Conservation (phyloP, 2,888 invertebrate genomes). For the Microctonus aethiopoides region DNA sequence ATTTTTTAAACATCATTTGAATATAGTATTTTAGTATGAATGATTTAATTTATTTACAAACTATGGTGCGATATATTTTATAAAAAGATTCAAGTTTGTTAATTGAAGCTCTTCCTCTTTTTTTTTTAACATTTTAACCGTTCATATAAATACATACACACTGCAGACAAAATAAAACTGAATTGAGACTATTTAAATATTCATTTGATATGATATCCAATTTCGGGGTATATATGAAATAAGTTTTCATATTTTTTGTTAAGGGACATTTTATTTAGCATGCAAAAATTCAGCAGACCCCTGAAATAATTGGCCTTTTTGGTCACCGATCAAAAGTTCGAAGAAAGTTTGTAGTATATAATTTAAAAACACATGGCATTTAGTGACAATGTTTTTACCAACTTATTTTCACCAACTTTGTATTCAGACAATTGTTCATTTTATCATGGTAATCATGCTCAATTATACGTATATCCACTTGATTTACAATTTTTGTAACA, state of each 20-base stretch:
- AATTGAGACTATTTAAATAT: background rate
- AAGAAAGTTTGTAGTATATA: background rate
- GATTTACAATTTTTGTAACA: background rate
- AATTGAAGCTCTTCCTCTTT: too few species aligned
- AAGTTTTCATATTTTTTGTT: too few species aligned
- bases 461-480: background rate
- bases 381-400: background rate
- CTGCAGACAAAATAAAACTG: background rate
- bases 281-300: background rate
- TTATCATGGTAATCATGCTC: background rate
- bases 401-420: background rate
- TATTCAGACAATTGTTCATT: background rate
- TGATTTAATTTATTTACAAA: too few species aligned
- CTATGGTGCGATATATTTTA: too few species aligned
- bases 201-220: background rate
- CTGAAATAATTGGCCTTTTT: background rate
- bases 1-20: too few species aligned
- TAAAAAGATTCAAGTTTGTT: too few species aligned
- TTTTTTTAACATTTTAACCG: too few species aligned
- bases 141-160: too few species aligned
- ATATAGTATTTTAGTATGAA: too few species aligned
- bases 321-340: background rate
- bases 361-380: background rate
- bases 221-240: too few species aligned
- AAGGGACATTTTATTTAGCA: background rate